phyloP scores from a whole-genome alignment of 2,113 vertebrate species.

The Chauna torquata region DNA sequence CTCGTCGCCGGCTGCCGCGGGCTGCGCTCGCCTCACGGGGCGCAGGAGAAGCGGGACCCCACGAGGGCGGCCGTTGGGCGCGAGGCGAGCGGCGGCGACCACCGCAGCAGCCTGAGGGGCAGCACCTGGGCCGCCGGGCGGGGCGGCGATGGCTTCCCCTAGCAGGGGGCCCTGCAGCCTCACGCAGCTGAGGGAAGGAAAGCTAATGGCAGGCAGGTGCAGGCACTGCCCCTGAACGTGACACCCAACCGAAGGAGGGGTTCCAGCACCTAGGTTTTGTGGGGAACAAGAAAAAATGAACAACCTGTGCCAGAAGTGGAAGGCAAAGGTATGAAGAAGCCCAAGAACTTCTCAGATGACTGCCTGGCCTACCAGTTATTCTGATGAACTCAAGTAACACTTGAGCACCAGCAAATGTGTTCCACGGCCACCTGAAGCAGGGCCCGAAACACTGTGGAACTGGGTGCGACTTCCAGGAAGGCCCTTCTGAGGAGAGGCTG shows the following conservation, averaged over 20 bases:
- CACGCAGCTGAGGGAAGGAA: background rate
- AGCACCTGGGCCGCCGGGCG: background rate
- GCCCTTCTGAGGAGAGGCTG: background rate
- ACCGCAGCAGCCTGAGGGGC: background rate
- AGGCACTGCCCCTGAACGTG: background rate
- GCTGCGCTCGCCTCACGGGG: background rate
- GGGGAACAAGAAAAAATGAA: too few relatives aligned
- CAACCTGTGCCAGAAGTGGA: background rate
- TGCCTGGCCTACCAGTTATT: background rate
- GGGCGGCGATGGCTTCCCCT: too few relatives aligned
- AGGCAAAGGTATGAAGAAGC: background rate
- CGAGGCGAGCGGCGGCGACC: background rate
- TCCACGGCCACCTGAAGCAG: background rate
- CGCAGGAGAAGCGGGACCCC: background rate
- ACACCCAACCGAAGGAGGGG: background rate
- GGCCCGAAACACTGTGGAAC: background rate
- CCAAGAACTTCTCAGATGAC: too few relatives aligned
- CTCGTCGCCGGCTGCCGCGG: background rate
- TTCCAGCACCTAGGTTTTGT: background rate
- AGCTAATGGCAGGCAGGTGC: background rate
- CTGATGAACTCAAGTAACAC: accelerated
- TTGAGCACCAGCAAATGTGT: accelerated
- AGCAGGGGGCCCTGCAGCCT: background rate
- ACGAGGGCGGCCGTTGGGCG: background rate
- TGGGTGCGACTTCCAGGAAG: background rate